Conservation (phyloP, 2,888 invertebrate genomes). For the Steinernema scapterisci region DNA sequence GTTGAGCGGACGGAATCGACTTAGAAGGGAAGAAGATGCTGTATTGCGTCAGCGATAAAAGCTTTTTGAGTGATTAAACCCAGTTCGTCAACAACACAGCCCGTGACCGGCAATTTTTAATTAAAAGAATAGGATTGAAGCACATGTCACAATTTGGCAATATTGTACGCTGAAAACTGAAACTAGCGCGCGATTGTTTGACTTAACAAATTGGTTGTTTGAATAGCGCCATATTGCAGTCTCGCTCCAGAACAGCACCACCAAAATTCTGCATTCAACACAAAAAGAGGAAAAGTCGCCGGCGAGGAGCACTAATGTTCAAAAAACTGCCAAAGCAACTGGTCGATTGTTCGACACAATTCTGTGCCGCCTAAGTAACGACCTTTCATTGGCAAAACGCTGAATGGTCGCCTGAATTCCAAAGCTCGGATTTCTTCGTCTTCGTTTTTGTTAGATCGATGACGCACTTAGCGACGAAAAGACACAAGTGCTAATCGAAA, state of each 20-base stretch:
- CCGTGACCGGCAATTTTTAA: constrained; percentile 2
- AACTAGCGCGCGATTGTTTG: background rate
- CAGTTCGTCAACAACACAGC: background rate
- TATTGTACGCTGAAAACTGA: background rate
- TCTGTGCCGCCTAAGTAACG: background rate
- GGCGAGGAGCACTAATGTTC: background rate
- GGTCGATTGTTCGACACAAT: background rate
- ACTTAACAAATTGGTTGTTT: background rate
- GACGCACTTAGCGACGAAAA: constrained; percentile 13
- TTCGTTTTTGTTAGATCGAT: constrained; percentile 30
- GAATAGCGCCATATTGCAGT: background rate
- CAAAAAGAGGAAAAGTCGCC: background rate
- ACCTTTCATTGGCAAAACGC: background rate
- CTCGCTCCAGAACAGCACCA: background rate
- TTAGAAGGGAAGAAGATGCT: background rate
- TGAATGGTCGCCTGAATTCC: constrained; percentile 24
- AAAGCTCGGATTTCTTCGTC: constrained; percentile 19
- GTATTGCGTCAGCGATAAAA: background rate
- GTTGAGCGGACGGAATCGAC: background rate
- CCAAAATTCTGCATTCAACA: background rate
- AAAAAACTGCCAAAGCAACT: background rate
- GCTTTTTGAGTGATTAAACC: constrained; percentile 22
- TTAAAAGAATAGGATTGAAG: background rate
- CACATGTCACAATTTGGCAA: background rate
- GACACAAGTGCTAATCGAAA: constrained; percentile 28